Percentiles rank a stretch among this genome's conserved stretches.
phyloP scores from a whole-genome alignment of 2,888 invertebrate genomes.

The Temnothorax ravouxi region DNA sequence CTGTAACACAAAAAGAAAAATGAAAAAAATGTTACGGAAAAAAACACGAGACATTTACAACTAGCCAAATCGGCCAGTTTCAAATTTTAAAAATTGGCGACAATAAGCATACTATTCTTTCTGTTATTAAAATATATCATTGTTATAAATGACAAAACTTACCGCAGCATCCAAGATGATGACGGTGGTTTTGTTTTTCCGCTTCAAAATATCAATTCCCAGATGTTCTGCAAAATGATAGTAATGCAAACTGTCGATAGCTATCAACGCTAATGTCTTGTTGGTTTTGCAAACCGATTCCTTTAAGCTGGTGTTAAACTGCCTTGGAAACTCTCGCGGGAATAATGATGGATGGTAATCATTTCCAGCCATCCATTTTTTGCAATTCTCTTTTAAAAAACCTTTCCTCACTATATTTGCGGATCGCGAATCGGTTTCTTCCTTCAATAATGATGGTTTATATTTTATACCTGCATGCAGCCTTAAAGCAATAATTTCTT shows the following conservation, averaged over 20 bases:
- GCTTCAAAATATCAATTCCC: conserved; percentile 90
- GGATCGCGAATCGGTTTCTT: conserved; percentile 87
- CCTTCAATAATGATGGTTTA: conserved; percentile 80
- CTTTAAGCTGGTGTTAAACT: conserved; percentile 75
- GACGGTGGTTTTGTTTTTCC: conserved; percentile 89
- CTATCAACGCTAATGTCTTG: conserved; percentile 89
- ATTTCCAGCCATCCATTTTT: conserved; percentile 81
- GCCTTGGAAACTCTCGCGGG: conserved; percentile 78
- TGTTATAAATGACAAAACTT: conserved; percentile 74
- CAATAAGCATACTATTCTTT: neutral
- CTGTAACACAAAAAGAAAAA: conserved; percentile 86
- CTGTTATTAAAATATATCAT: neutral
- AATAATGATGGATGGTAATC: conserved; percentile 81
- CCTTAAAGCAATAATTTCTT: conserved; percentile 6
- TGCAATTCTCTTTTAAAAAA: conserved; percentile 78
- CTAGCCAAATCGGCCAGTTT: neutral
- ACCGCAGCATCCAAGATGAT: conserved; percentile 92
- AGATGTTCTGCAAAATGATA: conserved; percentile 92
- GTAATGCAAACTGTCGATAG: conserved; percentile 91
- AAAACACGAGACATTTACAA: neutral
- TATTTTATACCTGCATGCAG: conserved; percentile 23
- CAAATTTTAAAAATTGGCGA: neutral
- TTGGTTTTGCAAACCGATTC: conserved; percentile 86
- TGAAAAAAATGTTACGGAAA: neutral
- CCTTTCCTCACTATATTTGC: conserved; percentile 87